phyloP scores from a whole-genome alignment of 2,113 vertebrate genomes.

The Bostrychus sinensis region DNA sequence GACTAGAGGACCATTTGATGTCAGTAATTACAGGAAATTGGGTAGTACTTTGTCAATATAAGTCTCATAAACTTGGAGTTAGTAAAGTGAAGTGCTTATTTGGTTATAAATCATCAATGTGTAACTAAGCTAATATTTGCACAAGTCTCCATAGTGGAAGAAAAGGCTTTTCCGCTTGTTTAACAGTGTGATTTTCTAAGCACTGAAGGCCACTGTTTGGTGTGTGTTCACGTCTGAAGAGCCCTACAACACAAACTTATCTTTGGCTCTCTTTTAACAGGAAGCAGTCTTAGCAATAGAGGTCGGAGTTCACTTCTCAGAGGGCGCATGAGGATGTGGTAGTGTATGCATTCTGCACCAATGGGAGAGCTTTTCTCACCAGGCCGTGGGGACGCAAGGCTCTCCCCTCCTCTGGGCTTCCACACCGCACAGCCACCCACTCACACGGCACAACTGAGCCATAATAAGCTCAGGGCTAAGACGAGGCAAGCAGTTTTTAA shows the following conservation, averaged over 20 bases:
- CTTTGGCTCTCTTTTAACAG: conserved; percentile 29
- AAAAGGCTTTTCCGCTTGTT: not conserved
- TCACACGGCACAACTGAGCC: conserved; percentile 16
- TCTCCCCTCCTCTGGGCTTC: conserved; percentile 39
- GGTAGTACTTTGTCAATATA: not conserved
- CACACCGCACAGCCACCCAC: conserved; percentile 14
- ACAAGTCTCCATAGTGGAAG: not conserved
- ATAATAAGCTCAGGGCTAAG: conserved; percentile 21
- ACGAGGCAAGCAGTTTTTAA: conserved; percentile 24
- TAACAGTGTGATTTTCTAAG: not conserved
- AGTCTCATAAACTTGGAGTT: not conserved
- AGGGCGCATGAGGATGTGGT: conserved; percentile 55
- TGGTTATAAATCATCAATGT: not conserved
- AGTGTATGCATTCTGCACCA: conserved; percentile 46
- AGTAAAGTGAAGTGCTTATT: not conserved
- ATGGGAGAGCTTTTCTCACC: conserved; percentile 46
- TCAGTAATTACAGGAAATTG: not conserved
- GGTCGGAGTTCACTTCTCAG: conserved; percentile 43
- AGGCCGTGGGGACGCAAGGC: conserved; percentile 41
- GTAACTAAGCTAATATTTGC: conserved; percentile 23
- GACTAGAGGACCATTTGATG: conserved; percentile 13
- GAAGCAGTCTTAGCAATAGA: conserved; percentile 53
- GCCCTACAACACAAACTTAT: not conserved
- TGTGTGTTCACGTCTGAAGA: not conserved
- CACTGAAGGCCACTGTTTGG: not conserved